Evolutionary conservation across 2,113 vertebrate species (phyloP).

Genomic region (Chaetodon trifascialis): DNA sequence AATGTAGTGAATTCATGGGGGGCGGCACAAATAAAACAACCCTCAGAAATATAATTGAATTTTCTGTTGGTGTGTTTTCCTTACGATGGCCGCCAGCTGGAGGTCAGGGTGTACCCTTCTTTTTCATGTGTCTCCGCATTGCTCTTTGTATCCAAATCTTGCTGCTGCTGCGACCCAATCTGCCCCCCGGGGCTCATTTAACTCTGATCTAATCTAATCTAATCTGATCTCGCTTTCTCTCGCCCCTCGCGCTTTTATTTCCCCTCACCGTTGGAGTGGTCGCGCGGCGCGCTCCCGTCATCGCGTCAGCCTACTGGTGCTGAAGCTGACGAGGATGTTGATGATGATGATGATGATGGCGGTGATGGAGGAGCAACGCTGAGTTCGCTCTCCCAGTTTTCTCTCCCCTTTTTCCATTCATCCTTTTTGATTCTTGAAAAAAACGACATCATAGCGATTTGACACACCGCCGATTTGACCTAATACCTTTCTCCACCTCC

Average conservation of each 20-base stretch:
- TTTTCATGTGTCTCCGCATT: neutral
- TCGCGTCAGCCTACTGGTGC: constrained; percentile 74
- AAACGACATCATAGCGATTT: constrained; percentile 26
- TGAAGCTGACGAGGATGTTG: constrained; percentile 74
- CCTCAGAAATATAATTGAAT: neutral
- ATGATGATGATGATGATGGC: constrained; percentile 81
- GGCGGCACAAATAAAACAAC: neutral
- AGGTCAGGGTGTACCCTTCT: neutral
- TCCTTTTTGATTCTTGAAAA: constrained; percentile 15
- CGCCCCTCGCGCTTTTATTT: constrained; percentile 36
- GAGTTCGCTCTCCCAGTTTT: constrained; percentile 73
- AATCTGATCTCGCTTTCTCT: constrained; percentile 42
- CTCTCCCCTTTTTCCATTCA: constrained; percentile 41
- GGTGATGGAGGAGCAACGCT: constrained; percentile 83
- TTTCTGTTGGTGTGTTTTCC: neutral
- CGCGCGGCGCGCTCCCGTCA: constrained; percentile 72
- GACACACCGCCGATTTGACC: constrained; percentile 50
- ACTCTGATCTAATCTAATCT: constrained; percentile 61
- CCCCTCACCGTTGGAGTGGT: constrained; percentile 2
- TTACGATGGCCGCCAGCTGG: neutral
- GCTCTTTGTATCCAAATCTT: constrained; percentile 20
- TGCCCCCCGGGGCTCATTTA: constrained; percentile 35
- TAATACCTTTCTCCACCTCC: constrained; percentile 54
- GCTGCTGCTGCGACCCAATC: constrained; percentile 19
- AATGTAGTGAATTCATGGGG: neutral